Evolutionary conservation across 2,797 vertebrate genomes (phyloP).

Genomic region (Pelobates cultripes): DNA sequence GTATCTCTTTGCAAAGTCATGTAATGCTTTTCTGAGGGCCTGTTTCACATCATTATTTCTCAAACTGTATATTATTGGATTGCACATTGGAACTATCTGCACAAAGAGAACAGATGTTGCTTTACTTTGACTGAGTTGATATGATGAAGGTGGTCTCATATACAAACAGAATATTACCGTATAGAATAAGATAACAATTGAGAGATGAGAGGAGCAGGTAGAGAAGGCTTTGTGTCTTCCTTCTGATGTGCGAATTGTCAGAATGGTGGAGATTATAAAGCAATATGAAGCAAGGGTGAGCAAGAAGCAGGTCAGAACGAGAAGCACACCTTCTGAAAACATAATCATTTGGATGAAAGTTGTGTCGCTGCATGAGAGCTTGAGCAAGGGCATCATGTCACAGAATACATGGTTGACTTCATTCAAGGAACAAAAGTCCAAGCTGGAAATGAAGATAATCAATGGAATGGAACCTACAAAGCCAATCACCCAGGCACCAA

Average conservation of each 20-base stretch:
- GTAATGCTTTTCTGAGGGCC: not conserved
- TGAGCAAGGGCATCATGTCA: constrained; percentile 7
- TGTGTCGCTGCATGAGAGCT: constrained; percentile 1
- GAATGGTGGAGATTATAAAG: constrained; percentile 24
- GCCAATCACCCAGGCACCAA: not conserved
- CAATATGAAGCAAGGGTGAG: constrained; percentile 9
- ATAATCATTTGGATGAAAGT: not conserved
- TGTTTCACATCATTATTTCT: constrained; percentile 15
- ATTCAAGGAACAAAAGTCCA: not conserved
- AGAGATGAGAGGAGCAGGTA: constrained; percentile 36
- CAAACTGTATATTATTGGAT: constrained; percentile 13
- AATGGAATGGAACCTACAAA: not conserved
- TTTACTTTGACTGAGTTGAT: constrained; percentile 10
- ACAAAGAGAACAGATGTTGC: constrained; percentile 19
- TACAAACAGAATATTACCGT: not conserved
- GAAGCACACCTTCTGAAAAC: not conserved
- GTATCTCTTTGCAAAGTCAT: too few species aligned
- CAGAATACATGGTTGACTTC: constrained; percentile 16
- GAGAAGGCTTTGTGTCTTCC: constrained; percentile 21
- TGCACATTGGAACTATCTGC: constrained; percentile 12
- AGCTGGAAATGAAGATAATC: not conserved
- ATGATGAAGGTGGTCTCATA: constrained; percentile 7
- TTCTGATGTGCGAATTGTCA: constrained; percentile 18
- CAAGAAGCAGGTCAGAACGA: not conserved
- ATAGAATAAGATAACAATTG: constrained; percentile 30